phyloP scores from a whole-genome alignment of 2,888 invertebrate genomes.

The Folsomia candida region DNA sequence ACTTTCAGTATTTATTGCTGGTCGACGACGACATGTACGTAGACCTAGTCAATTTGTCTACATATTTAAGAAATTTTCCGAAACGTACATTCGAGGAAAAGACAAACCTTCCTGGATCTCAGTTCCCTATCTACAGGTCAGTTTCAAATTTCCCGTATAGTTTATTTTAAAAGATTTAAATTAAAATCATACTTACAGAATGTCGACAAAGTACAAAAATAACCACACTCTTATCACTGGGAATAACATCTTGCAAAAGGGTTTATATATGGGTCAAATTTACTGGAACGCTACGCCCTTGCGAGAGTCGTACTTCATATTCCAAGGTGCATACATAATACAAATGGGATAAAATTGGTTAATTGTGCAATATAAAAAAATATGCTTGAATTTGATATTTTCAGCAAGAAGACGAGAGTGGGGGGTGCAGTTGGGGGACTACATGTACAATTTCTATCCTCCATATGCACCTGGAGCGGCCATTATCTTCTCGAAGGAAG shows the following conservation, averaged over 20 bases:
- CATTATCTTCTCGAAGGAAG: constrained; percentile 24
- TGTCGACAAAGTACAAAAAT: not conserved
- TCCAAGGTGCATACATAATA: constrained; percentile 4
- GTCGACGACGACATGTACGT: constrained; percentile 36
- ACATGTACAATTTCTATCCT: constrained; percentile 29
- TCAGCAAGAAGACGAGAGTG: constrained; percentile 18
- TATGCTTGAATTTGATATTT: too few species aligned
- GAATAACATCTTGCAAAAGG: not conserved
- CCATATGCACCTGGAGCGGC: constrained; percentile 33
- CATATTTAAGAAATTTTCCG: not conserved
- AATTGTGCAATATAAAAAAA: too few species aligned
- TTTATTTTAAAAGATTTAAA: not conserved
- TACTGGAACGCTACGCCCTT: constrained; percentile 1
- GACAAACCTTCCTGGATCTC: not conserved
- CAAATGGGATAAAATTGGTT: too few species aligned
- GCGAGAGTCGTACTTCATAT: too few species aligned
- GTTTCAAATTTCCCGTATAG: not conserved
- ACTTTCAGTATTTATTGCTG: constrained; percentile 26
- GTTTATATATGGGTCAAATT: not conserved
- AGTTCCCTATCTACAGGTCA: not conserved
- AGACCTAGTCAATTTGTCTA: constrained; percentile 8
- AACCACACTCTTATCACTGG: too few species aligned
- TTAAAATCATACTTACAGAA: not conserved
- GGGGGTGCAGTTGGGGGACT: constrained; percentile 16
- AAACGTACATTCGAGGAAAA: not conserved